Evolutionary conservation across 2,113 vertebrate genomes (phyloP).

Genomic region (Clinocottus analis): DNA sequence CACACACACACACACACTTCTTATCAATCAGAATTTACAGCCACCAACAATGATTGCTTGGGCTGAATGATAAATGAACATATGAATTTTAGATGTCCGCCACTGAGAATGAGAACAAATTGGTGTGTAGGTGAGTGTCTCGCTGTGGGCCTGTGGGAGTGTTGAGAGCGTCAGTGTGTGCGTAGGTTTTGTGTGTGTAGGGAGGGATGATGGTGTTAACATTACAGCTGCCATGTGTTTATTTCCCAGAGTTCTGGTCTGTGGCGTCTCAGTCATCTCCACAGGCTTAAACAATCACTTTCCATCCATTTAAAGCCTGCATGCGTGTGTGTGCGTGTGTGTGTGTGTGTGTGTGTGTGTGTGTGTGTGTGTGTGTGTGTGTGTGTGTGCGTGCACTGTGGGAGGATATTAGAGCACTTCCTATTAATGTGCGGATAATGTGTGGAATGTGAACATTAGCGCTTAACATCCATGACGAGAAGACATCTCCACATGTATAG

Average conservation of each 20-base stretch:
- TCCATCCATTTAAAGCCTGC: slow-evolving; percentile 64
- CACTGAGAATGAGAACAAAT: slow-evolving; percentile 8
- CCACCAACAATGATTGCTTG: slow-evolving; percentile 6
- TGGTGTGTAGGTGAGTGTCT: slow-evolving; percentile 41
- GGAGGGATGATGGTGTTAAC: slow-evolving; percentile 64
- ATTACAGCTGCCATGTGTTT: slow-evolving; percentile 76
- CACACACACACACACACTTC: slow-evolving; percentile 12
- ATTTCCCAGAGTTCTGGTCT: slow-evolving; percentile 74
- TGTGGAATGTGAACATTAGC: slow-evolving; percentile 26
- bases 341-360: slow-evolving; percentile 28
- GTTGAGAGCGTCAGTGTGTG: not conserved
- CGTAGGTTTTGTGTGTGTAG: not conserved
- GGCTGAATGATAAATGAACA: slow-evolving; percentile 34
- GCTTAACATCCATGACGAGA: slow-evolving; percentile 1
- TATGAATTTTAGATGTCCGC: slow-evolving; percentile 24
- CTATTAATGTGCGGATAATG: slow-evolving; percentile 39
- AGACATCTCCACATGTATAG: not conserved
- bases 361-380: slow-evolving; percentile 29
- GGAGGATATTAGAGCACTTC: slow-evolving; percentile 36
- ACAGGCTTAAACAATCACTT: slow-evolving; percentile 62
- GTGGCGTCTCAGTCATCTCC: slow-evolving; percentile 69
- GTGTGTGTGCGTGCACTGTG: slow-evolving; percentile 26
- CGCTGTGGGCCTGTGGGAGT: slow-evolving; percentile 27
- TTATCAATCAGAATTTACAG: slow-evolving; percentile 10
- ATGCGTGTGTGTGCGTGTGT: slow-evolving; percentile 29